phyloP scores from a whole-genome alignment of 2,113 vertebrate species.

The Amazona vittata region DNA sequence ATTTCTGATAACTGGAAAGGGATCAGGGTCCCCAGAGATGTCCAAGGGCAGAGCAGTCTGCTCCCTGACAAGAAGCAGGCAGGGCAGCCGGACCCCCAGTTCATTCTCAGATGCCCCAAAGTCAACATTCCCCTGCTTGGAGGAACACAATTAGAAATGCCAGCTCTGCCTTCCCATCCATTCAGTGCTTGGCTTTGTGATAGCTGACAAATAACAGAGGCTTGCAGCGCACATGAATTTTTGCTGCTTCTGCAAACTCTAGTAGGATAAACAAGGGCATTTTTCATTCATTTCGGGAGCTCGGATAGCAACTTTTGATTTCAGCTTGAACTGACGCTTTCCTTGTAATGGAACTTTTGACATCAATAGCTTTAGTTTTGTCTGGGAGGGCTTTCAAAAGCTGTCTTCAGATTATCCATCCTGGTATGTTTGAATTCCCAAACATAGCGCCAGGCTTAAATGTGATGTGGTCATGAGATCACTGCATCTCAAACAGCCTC shows the following conservation, averaged over 20 bases:
- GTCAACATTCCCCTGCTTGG: background rate
- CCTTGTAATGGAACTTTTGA: background rate
- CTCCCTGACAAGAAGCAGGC: background rate
- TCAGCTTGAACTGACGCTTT: background rate
- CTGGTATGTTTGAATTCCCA: background rate
- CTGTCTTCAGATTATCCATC: background rate
- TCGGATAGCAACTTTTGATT: background rate
- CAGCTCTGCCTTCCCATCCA: background rate
- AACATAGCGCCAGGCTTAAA: background rate
- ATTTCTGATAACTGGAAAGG: background rate
- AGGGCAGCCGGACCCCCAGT: background rate
- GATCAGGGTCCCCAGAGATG: background rate
- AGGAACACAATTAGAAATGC: background rate
- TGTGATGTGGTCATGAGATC: background rate
- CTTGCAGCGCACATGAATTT: background rate
- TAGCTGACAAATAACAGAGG: background rate
- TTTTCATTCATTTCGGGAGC: slow-evolving; percentile 2
- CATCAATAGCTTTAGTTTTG: background rate
- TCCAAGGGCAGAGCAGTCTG: fast-evolving
- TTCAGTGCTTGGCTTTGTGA: background rate
- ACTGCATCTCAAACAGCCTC: background rate
- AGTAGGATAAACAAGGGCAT: slow-evolving; percentile 27
- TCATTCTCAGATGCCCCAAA: background rate
- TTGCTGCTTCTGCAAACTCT: slow-evolving; percentile 51
- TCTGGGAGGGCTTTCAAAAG: background rate